Conservation (phyloP, 2,797 vertebrate genomes). For the Phataginus tetradactyla region DNA sequence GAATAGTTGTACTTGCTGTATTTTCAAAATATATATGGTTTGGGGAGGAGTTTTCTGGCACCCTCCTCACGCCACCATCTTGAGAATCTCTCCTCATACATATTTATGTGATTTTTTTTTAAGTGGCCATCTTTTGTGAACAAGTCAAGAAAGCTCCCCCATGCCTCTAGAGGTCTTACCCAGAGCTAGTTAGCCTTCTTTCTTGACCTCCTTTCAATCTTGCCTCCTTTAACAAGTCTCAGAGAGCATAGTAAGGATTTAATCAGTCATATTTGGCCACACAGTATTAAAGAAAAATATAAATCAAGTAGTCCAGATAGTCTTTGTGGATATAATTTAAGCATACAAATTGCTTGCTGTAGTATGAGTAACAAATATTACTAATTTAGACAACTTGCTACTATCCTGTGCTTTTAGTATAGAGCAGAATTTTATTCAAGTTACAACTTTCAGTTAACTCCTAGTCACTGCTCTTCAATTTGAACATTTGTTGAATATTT, state of each 20-base stretch:
- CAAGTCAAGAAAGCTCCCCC: neutral
- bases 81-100: too few relatives aligned
- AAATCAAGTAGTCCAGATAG: neutral
- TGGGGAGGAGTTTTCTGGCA: too few relatives aligned
- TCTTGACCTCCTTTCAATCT: conserved; percentile 3
- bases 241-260: conserved; percentile 9
- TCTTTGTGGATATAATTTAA: conserved; percentile 44
- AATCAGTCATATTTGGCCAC: conserved; percentile 5
- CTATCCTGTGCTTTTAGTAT: neutral
- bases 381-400: neutral
- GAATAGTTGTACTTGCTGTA: too few relatives aligned
- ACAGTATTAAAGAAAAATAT: conserved; percentile 35
- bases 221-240: conserved; percentile 30
- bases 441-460: conserved; percentile 7
- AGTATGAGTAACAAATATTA: neutral
- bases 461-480: neutral
- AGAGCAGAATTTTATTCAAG: conserved; percentile 5
- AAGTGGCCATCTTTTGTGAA: neutral
- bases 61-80: too few relatives aligned
- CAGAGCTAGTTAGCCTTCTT: conserved; percentile 2
- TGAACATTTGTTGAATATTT: conserved; percentile 34
- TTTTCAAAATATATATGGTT: too few relatives aligned
- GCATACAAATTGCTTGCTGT: neutral
- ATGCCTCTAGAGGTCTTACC: neutral
- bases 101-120: neutral